phyloP scores from a whole-genome alignment of 2,113 vertebrate species.

The Rhynchopsitta pachyrhyncha region DNA sequence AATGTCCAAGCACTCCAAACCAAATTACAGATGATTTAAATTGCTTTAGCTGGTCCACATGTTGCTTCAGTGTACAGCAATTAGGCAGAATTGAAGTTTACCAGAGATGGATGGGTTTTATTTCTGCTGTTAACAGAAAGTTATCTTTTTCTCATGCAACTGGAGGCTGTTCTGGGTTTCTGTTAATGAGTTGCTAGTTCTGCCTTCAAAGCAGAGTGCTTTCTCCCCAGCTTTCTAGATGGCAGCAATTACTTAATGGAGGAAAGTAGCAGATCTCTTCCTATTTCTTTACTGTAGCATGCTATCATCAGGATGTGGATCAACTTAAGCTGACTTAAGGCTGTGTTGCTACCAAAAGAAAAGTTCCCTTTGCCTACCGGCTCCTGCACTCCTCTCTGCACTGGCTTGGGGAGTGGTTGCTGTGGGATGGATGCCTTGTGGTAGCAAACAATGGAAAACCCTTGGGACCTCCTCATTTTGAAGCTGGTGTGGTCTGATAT shows the following conservation, averaged over 20 bases:
- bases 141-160: neutral
- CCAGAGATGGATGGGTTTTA: neutral
- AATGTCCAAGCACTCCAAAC: too few species aligned
- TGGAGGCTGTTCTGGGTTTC: neutral
- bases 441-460: neutral
- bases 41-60: neutral
- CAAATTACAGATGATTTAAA: neutral
- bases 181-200: neutral
- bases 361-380: neutral
- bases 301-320: neutral
- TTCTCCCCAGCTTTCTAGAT: neutral
- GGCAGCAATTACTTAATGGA: neutral
- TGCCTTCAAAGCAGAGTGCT: neutral
- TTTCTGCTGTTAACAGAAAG: neutral
- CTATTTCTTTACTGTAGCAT: neutral
- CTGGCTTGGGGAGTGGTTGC: neutral
- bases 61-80: neutral
- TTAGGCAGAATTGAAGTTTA: neutral
- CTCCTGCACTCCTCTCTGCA: accelerated
- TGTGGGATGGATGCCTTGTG: neutral
- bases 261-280: neutral
- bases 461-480: neutral
- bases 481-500: accelerated
- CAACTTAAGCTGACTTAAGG: neutral
- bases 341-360: neutral